Evolutionary conservation across 2,888 invertebrate genomes (phyloP).

Genomic region (Bombyx huttoni): DNA sequence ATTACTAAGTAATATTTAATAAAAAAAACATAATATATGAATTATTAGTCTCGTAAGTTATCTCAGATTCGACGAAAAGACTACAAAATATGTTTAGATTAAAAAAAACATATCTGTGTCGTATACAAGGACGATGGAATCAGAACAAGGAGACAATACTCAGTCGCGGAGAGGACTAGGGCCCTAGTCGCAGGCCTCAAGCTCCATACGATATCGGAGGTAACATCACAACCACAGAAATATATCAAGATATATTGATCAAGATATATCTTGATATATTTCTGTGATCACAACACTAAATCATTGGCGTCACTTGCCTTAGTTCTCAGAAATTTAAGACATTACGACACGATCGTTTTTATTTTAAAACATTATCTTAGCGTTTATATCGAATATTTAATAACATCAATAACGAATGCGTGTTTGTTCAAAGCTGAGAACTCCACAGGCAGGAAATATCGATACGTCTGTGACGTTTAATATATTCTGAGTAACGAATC

Average conservation of each 20-base stretch:
- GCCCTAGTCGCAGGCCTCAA: constrained; percentile 6
- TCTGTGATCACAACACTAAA: neutral
- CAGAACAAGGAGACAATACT: constrained; percentile 64
- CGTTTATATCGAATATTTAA: too few relatives aligned
- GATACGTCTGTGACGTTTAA: neutral
- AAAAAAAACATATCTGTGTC: constrained; percentile 68
- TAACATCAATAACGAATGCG: too few relatives aligned
- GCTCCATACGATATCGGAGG: neutral
- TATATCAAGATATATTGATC: too few relatives aligned
- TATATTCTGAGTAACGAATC: neutral
- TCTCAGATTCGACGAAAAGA: constrained; percentile 71
- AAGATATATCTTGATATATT: too few relatives aligned
- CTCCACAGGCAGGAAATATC: neutral
- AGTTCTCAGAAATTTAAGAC: neutral
- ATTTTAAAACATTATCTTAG: too few relatives aligned
- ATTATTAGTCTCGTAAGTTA: constrained; percentile 63
- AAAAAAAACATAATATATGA: constrained; percentile 49
- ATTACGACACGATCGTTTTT: too few relatives aligned
- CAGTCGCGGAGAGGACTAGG: constrained; percentile 26
- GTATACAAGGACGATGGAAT: constrained; percentile 53
- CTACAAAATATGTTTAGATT: constrained; percentile 63
- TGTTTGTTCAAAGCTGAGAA: too few relatives aligned
- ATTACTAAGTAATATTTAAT: constrained; percentile 55
- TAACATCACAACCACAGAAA: too few relatives aligned
- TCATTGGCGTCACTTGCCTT: neutral